Evolutionary conservation across 2,888 invertebrate genomes (phyloP).

Genomic region (Ochropleura plecta): DNA sequence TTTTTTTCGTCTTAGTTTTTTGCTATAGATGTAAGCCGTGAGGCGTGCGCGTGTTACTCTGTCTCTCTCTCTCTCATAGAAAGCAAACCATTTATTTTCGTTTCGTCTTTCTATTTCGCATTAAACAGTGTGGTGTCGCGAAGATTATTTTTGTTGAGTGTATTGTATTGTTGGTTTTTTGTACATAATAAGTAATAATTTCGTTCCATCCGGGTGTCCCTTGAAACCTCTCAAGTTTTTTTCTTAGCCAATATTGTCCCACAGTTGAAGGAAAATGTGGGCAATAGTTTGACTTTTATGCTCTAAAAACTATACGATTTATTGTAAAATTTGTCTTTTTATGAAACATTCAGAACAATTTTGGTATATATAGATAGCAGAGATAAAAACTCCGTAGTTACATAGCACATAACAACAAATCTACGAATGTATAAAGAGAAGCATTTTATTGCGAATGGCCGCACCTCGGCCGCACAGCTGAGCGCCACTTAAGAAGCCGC

Average conservation of each 20-base stretch:
- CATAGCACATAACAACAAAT: constrained; percentile 41
- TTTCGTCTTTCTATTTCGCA: too few relatives aligned
- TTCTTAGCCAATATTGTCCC: neutral
- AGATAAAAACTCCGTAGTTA: neutral
- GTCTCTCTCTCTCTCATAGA: too few relatives aligned
- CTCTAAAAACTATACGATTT: neutral
- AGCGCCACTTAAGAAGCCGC: constrained; percentile 64
- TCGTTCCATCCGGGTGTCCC: too few relatives aligned
- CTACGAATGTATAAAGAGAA: constrained; percentile 32
- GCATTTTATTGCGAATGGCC: constrained; percentile 59
- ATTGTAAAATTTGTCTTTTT: neutral
- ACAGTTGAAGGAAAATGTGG: neutral
- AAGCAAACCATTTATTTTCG: too few relatives aligned
- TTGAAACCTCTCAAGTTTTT: too few relatives aligned
- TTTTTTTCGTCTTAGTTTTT: too few relatives aligned
- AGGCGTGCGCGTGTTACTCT: too few relatives aligned
- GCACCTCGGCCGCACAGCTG: constrained; percentile 60
- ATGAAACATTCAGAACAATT: neutral
- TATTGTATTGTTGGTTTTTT: too few relatives aligned
- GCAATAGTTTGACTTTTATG: neutral
- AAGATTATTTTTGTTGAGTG: too few relatives aligned
- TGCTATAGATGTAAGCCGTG: too few relatives aligned
- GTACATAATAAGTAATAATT: too few relatives aligned
- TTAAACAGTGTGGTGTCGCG: too few relatives aligned
- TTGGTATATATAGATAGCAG: neutral